Evolutionary conservation across 2,888 invertebrate genomes (phyloP).

Genomic region (Synergus umbraculus): DNA sequence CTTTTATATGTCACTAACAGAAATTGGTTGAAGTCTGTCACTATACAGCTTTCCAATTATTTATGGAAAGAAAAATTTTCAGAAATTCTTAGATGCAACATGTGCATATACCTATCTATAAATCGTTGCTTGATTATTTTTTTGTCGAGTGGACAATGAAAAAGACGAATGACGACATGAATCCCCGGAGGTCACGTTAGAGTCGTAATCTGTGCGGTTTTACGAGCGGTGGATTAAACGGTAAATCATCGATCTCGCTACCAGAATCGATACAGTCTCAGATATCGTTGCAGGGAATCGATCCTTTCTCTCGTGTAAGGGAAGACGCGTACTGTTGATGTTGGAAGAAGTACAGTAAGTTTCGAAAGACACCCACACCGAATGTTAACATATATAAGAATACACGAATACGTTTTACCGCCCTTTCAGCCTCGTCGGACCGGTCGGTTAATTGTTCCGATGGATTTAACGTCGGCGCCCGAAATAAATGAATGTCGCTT

Average conservation of each 20-base stretch:
- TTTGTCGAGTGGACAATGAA: background rate
- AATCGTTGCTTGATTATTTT: background rate
- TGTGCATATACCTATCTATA: too few relatives aligned
- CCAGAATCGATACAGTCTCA: conserved; percentile 21
- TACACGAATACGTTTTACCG: background rate
- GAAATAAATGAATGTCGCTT: conserved; percentile 63
- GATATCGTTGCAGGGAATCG: conserved; percentile 21
- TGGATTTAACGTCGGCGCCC: conserved; percentile 64
- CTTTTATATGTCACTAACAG: too few relatives aligned
- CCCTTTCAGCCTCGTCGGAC: background rate
- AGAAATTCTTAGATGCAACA: too few relatives aligned
- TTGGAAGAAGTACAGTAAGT: conserved; percentile 2
- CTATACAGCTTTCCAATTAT: too few relatives aligned
- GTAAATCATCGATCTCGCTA: conserved; percentile 34
- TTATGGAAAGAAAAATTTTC: too few relatives aligned
- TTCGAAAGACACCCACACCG: conserved; percentile 15
- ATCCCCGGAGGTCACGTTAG: conserved; percentile 9
- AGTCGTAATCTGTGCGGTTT: conserved; percentile 29
- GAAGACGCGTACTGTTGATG: background rate
- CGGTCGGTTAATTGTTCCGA: conserved; percentile 65
- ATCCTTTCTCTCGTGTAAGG: conserved; percentile 24
- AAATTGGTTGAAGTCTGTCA: too few relatives aligned
- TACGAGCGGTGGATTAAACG: conserved; percentile 30
- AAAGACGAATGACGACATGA: conserved; percentile 23
- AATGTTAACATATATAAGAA: background rate